Evolutionary conservation across 1,140 invertebrate genomes (phyloP), one percentile per base, ranked within the genome.

Genomic region (Drosophila malerkotliana): DNA sequence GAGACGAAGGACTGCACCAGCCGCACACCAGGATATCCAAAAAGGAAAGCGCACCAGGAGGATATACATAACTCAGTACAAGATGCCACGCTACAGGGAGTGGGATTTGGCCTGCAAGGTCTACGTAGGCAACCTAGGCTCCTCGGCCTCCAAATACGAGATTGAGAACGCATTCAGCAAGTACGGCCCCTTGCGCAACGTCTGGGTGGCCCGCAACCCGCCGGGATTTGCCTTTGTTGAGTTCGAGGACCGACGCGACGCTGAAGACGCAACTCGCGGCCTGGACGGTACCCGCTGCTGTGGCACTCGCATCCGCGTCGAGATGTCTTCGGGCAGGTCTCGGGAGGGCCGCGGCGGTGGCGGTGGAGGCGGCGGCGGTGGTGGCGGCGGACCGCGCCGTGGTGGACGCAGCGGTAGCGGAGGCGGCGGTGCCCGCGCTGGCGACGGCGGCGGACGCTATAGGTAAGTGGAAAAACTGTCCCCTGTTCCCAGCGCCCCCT

Each of bases 191-290:
- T 93, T 99, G 64, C 95, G 97, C 90, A 99, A 98, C 93, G 98
- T 99, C 9, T 99, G 98, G 98, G 98, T 99, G 15, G 98, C 98
- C 0, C 93, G 97, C 89, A 98, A 98, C 92, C 97, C 97, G 34
- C 97, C 97, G 9, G 97, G 98, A 6, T 99, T 99, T 93, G 98
- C 98, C 8, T 99, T 99, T 93, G 96, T 99, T 15, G 99, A 99
- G 93, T 99, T 98, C 93, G 98, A 99, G 93, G 98, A 99, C 92
- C 95, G 97, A 5, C 94, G 98, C 72, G 99, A 99, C 93, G 98
- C 98, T 12, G 98, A 99, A 92, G 98, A 99, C 93, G 97, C 98
- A 54, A 97, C 98, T n/a, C 93, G 97, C 84, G 97, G 95, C 49
- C 93, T 99, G 62, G 98, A 99, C 93, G 98, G 98, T 94, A 97